Base-by-base conservation (phyloP, 64 coral and sea anemone species). In the Stichodactyla helianthus region DNA sequence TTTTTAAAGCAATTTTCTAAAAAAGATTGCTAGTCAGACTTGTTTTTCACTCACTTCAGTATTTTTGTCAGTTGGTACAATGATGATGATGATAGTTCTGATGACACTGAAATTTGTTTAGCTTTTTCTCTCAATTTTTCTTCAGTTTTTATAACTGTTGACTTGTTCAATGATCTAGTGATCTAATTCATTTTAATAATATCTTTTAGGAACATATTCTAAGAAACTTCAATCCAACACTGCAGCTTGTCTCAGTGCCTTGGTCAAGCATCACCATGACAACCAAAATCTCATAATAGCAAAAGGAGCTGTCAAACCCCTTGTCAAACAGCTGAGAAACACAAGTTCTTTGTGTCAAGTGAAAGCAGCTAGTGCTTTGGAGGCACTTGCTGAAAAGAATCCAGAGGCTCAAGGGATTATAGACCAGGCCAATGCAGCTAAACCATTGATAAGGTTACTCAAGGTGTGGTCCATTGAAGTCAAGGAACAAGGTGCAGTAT, bases 381-480 rank as follows among this genome's bases (percentile, higher is more conserved):
- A 99, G 35, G 86, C 97, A 10, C 74, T 99, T 1, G 97, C 97
- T 22, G 77, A 94, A 53, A 88, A 87, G 71, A 99, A 99, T 65
- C 82, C 88, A 6, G 90, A 88, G 56, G 97, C 93, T 25, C 97
- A 99, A 70, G 88, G 85, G 68, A 82, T 95, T 35, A 92, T 99
- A 51, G 93, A 95, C 12, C 60, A 87, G 89, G 97, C 93, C 51
- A 90, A 92, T 77, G 97, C 97, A 16, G 86, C 91, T 12, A 92
- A 85, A 50, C 97, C 97, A 57, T 84, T 99, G 7, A 99, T 95
- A 20, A 92, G 90, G 20, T 61, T 99, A 50, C 84, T 99, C 50
- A 99, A 93, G 76, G 94, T 95, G 89, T 99, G 97, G 97, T 88
- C 93, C 25, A 95, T 92, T 86, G 90, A 99, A 52, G 97, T 99